These are phyloP conservation scores for Scomber colias DNA, from an alignment of 2,113 vertebrate species.

Conservation along the genomic window DNA sequence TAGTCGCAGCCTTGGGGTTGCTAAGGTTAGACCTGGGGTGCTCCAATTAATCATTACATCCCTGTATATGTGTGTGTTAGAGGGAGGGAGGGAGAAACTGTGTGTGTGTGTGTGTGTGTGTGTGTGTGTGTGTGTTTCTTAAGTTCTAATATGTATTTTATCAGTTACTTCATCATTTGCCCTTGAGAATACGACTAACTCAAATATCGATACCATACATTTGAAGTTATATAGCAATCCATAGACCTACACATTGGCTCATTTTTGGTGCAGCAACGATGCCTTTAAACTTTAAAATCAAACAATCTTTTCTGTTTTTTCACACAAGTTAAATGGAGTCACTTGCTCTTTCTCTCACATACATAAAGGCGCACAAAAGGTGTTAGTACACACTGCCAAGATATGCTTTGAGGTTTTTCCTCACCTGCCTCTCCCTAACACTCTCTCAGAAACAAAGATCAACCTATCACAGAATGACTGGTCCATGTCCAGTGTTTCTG, in stretches of 20 bases:
- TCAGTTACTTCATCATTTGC: constrained; percentile 27
- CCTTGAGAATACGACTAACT: constrained; percentile 52
- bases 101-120: constrained; percentile 17
- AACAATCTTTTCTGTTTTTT: neutral
- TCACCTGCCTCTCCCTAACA: neutral
- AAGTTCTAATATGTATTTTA: constrained; percentile 53
- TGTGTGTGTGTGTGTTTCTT: constrained; percentile 14
- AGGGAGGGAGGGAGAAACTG: neutral
- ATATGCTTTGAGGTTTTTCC: neutral
- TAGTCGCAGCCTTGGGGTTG: constrained; percentile 52
- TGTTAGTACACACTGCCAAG: neutral
- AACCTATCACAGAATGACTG: constrained; percentile 46
- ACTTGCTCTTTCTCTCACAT: neutral
- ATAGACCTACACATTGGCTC: neutral
- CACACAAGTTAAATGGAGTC: constrained; percentile 7
- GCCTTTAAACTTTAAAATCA: constrained; percentile 38
- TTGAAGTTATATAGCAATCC: constrained; percentile 17
- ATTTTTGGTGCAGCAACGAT: constrained; percentile 4
- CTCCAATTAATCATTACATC: constrained; percentile 73
- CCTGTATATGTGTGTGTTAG: constrained; percentile 20
- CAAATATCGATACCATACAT: constrained; percentile 57
- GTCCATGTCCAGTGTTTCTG: constrained; percentile 35
- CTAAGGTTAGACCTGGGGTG: constrained; percentile 63
- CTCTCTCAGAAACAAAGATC: constrained; percentile 32
- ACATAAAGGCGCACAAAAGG: neutral